phyloP scores from a whole-genome alignment of 2,888 invertebrate species.

The Caenorhabditis sp. region DNA sequence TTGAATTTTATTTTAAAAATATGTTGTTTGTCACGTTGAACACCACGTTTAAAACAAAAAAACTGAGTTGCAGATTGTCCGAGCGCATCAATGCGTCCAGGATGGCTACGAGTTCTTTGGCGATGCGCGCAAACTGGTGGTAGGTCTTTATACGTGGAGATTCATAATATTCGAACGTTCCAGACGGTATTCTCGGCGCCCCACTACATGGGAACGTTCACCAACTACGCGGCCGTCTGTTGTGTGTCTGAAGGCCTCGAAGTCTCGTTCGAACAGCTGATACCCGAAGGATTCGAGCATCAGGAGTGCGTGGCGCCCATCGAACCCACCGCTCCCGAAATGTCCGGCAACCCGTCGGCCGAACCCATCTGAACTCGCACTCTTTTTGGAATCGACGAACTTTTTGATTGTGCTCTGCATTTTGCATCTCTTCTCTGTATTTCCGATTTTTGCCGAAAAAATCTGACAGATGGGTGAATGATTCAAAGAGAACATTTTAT shows the following conservation, averaged over 20 bases:
- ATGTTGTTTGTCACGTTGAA: too few species aligned
- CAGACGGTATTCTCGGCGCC: conserved; percentile 68
- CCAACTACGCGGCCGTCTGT: conserved; percentile 53
- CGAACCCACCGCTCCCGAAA: conserved; percentile 1
- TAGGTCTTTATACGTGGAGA: neutral
- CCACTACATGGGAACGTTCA: conserved; percentile 64
- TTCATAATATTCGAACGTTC: too few species aligned
- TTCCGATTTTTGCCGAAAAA: too few species aligned
- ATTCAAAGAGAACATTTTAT: too few species aligned
- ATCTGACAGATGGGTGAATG: too few species aligned
- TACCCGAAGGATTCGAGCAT: conserved; percentile 18
- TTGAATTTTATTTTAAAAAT: too few species aligned
- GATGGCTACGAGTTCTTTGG: conserved; percentile 68
- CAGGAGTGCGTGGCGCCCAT: neutral
- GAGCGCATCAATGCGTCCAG: conserved; percentile 81
- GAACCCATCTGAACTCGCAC: too few species aligned
- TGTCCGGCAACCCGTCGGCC: neutral
- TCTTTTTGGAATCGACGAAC: too few species aligned
- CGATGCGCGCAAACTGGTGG: conserved; percentile 47
- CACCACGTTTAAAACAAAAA: too few species aligned
- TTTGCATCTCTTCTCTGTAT: too few species aligned
- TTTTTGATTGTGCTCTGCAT: too few species aligned
- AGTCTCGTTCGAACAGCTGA: conserved; percentile 45
- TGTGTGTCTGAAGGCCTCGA: conserved; percentile 34
- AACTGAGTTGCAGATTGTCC: too few species aligned